Evolutionary conservation across 30 jellyfish, hydroid and myxozoan genomes (phyloP), one percentile per base, ranked within the genome.

Genomic region (Chrysaora quinquecirrha): DNA sequence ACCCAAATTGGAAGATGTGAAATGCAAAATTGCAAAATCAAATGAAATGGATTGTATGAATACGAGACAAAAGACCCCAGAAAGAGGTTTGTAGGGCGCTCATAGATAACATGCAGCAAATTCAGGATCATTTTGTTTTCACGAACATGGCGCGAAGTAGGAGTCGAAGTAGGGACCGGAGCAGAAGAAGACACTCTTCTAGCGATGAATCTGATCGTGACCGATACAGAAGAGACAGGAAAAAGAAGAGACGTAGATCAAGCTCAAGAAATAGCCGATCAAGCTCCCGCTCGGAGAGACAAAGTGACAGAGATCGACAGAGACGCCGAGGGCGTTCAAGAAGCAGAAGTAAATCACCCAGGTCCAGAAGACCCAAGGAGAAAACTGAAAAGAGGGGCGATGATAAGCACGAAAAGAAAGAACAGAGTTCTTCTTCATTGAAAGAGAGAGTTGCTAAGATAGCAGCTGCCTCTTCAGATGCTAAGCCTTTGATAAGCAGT

Each of bases 81-180:
- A n/a, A n/a, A n/a, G n/a, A n/a, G n/a, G n/a, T n/a, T n/a, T n/a
- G n/a, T n/a, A n/a, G n/a, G n/a, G n/a, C n/a, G n/a, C n/a, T n/a
- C n/a, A n/a, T n/a, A n/a, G n/a, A n/a, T n/a, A n/a, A n/a, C n/a
- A n/a, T n/a, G n/a, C n/a, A n/a, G n/a, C n/a, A n/a, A n/a, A n/a
- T n/a, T n/a, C n/a, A n/a, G n/a, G n/a, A n/a, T n/a, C n/a, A n/a
- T n/a, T n/a, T n/a, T n/a, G n/a, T n/a, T n/a, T n/a, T n/a, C 54
- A 38, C 6, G 54, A 82, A 82, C 27, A 82, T 82, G 92, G 85
- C 92, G 92, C 92, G 92, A 23, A 82, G 92, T 46, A 67, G 92
- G 38, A 82, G 85, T 31, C 64, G 91, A n/a, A 81, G 91, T 64
- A 69, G 91, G 3, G 74, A 56, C 79, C 78, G 91, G 1, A 28